These are phyloP conservation scores for Pyrrhosoma nymphula DNA, from an alignment of 2,888 invertebrate genomes.

Conservation along the genomic window DNA sequence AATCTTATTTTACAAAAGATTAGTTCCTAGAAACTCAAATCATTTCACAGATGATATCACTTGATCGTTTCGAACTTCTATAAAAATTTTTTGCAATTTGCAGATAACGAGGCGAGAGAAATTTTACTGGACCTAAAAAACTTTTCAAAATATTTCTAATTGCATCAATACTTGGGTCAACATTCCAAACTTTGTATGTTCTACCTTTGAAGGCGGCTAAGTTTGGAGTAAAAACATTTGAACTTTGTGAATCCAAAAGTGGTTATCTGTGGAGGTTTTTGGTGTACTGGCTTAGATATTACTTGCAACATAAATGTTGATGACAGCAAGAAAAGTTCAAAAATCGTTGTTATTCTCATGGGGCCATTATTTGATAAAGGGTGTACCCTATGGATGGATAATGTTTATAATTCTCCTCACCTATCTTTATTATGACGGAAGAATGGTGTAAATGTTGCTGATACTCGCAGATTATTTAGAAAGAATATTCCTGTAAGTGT, in stretches of 20 bases:
- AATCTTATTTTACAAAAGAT: no score
- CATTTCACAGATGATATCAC: no score
- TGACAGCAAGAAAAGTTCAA: background rate
- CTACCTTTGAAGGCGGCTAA: no score
- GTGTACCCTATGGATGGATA: conserved; percentile 50
- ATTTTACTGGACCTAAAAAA: no score
- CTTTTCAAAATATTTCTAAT: no score
- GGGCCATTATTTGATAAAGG: conserved; percentile 40
- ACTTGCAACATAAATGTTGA: background rate
- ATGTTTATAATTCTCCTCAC: conserved; percentile 62
- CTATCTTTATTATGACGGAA: background rate
- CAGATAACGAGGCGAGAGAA: no score
- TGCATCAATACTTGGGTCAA: no score
- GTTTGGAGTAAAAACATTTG: background rate
- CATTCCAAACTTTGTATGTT: no score
- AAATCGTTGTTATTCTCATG: background rate
- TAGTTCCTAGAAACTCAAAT: no score
- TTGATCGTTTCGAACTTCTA: no score
- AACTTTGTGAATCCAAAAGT: conserved; percentile 19
- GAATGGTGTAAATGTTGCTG: conserved; percentile 59
- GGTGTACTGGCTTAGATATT: background rate
- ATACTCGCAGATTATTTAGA: conserved; percentile 9
- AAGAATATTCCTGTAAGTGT: conserved; percentile 47
- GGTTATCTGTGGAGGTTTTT: no score
- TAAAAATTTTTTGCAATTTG: no score